phyloP scores from a whole-genome alignment of 2,797 vertebrate species.

The Hybognathus amarus region DNA sequence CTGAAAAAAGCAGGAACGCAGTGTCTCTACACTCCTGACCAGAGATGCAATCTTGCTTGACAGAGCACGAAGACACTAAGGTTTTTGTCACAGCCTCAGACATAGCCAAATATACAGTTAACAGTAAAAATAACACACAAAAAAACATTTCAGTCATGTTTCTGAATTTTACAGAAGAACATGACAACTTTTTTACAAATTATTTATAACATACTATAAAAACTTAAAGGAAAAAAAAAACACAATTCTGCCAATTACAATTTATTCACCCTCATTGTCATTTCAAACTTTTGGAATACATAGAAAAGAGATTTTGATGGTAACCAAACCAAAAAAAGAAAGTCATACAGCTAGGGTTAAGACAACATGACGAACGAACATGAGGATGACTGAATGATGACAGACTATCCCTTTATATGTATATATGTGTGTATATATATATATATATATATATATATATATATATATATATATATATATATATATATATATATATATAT shows the following conservation, averaged over 20 bases:
- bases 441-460: no score
- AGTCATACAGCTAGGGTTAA: background rate
- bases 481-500: no score
- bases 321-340: background rate
- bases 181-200: background rate
- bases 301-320: background rate
- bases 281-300: background rate
- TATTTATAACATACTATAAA: background rate
- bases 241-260: background rate
- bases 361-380: background rate
- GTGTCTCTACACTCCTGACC: conserved; percentile 4
- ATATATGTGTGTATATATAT: background rate
- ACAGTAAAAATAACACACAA: background rate
- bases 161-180: background rate
- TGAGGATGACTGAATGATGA: background rate
- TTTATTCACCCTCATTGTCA: background rate
- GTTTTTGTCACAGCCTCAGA: background rate
- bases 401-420: no score
- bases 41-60: conserved; percentile 31
- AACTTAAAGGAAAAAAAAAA: background rate
- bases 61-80: background rate
- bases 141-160: background rate
- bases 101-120: background rate
- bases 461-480: no score
- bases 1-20: background rate